phyloP scores from a whole-genome alignment of 2,113 vertebrate genomes.

The Cheirogaleus medius region DNA sequence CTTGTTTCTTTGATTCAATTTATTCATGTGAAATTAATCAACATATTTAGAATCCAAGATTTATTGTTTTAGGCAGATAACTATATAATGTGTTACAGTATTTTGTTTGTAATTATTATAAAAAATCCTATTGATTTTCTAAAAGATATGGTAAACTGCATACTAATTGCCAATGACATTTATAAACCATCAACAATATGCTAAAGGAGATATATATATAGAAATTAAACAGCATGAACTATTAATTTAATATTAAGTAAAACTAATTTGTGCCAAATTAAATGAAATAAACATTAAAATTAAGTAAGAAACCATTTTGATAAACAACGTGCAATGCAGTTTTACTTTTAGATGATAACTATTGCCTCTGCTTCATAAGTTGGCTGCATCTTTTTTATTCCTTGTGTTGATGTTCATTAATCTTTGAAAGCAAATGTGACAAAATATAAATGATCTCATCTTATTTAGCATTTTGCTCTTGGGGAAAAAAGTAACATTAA shows the following conservation, averaged over 20 bases:
- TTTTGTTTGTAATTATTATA: neutral
- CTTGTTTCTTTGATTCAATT: neutral
- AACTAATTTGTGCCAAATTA: neutral
- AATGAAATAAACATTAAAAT: neutral
- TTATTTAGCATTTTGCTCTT: neutral
- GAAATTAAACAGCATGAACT: neutral
- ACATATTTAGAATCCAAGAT: neutral
- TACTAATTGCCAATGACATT: neutral
- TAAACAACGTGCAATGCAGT: neutral
- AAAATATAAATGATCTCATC: constrained; percentile 11
- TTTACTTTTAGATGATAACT: neutral
- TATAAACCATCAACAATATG: neutral
- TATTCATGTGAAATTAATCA: neutral
- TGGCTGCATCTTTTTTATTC: neutral
- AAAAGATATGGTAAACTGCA: neutral
- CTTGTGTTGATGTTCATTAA: neutral
- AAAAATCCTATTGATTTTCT: constrained; percentile 11
- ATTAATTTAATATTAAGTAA: neutral
- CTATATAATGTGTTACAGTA: neutral
- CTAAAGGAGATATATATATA: neutral
- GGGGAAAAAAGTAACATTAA: neutral
- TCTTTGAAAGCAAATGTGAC: constrained; percentile 24
- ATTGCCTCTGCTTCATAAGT: neutral
- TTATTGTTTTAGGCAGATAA: neutral
- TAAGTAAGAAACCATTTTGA: neutral